These are phyloP conservation scores for Alexandromys fortis DNA, from an alignment of 2,113 vertebrate species.

Conservation along the genomic window DNA sequence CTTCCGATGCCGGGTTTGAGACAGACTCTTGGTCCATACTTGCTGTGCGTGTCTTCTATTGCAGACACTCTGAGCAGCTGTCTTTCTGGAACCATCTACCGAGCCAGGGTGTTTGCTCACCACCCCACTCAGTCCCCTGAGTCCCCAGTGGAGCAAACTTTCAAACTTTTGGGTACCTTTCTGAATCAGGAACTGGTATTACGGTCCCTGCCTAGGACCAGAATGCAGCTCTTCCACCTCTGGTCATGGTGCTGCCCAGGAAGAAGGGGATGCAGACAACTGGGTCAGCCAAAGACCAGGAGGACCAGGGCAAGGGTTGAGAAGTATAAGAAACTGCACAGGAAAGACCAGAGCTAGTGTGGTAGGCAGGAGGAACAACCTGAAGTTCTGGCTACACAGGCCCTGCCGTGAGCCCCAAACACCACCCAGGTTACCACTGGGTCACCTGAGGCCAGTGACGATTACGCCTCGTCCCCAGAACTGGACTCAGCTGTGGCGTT, in stretches of 20 bases:
- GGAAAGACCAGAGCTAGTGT: neutral
- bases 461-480: neutral
- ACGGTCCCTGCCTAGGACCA: no score
- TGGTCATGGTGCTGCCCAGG: neutral
- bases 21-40: no score
- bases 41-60: neutral
- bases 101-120: neutral
- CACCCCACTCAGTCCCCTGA: neutral
- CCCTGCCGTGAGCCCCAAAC: neutral
- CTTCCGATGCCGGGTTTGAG: neutral
- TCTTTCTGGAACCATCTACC: neutral
- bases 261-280: neutral
- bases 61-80: no score
- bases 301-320: no score
- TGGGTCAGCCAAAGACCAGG: neutral
- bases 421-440: neutral
- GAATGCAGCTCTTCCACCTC: neutral
- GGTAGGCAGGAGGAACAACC: neutral
- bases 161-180: neutral
- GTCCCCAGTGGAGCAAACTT: neutral
- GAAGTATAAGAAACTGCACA: no score
- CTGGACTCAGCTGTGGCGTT: neutral
- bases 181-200: neutral
- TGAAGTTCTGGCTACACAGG: neutral
- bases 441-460: neutral